Evolutionary conservation across 2,797 vertebrate species (phyloP), one percentile per base, ranked within the genome.

Genomic region (Neomorphus geoffroyi): DNA sequence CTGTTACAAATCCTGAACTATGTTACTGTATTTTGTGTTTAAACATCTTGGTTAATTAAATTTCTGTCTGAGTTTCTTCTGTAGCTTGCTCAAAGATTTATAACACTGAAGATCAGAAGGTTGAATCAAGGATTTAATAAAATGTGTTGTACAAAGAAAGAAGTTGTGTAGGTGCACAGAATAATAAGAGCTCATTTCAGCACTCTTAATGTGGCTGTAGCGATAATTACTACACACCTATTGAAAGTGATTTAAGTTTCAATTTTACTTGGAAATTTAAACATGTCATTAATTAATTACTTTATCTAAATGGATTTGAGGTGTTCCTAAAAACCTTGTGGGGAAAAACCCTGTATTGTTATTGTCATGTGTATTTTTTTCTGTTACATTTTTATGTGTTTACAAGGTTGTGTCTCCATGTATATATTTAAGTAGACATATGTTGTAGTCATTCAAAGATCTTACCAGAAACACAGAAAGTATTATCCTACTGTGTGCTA

Each of bases 121-220:
- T 93, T 96, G 72, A 95, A 92, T 93, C 83, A 95, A 97, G 93
- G 80, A 95, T 96, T 96, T 96, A 94, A 96, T 94, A 97, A 92
- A 96, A 92, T 69, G 19, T 78, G 69, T 94, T 95, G 60, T 88
- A 95, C 70, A 95, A 90, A 95, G 78, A 93, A 95, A 93, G 80
- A 85, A 94, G 60, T 94, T 94, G 70, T 83, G 82, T 80, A 86
- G 90, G 67, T 96, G 71, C 13, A 8, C 53, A 92, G 91, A 97
- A 96, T 94, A 91, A 27, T 87, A 96, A 95, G 39, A 69, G 33
- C 69, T 92, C 39, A 32, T 92, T 86, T 86, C 78, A 71, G 54
- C 39, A 82, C 41, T 92, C 51, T 61, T 96, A 24, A 75, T 86
- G 19, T 78, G 75, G 91, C 70, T 5, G 15, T 60, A 93, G 80